A percentile compares a stretch with the other conserved stretches of the same genome.
phyloP scores from a whole-genome alignment of 2,113 vertebrate genomes.

The Cynopterus brachyotis region DNA sequence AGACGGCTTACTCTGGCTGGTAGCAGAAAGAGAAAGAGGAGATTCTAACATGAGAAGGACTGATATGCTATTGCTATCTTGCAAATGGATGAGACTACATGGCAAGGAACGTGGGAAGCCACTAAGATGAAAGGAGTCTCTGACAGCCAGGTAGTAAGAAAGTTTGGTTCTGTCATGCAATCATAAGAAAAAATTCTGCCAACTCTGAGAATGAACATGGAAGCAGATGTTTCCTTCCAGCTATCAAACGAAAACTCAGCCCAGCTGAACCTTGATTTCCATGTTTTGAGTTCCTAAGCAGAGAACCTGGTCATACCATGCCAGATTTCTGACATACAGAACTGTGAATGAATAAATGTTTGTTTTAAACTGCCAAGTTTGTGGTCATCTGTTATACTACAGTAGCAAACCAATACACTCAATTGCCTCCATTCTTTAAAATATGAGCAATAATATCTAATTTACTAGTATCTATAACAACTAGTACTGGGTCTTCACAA shows the following conservation, averaged over 20 bases:
- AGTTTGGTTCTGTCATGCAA: not conserved
- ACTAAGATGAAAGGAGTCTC: not conserved
- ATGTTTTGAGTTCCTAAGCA: not conserved
- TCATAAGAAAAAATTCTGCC: not conserved
- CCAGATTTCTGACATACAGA: not conserved
- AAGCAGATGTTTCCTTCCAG: not conserved
- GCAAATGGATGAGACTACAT: not conserved
- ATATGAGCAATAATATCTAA: not conserved
- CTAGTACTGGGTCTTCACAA: not conserved
- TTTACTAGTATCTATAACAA: not conserved
- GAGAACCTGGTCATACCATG: not conserved
- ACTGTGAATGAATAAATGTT: not conserved
- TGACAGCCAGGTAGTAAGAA: not conserved
- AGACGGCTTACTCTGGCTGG: not conserved
- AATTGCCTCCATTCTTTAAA: not conserved
- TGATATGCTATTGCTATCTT: not conserved
- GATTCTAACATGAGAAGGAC: not conserved
- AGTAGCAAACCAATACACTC: not conserved
- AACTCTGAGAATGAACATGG: not conserved
- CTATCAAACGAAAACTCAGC: not conserved
- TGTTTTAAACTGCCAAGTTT: not conserved
- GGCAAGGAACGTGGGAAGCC: not conserved
- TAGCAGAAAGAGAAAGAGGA: not conserved
- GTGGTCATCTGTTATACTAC: not conserved
- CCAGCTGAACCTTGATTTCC: not conserved